Percentiles rank a stretch among this genome's conserved stretches.
Evolutionary conservation across 2,113 vertebrate genomes (phyloP).

Genomic region (Sylvia atricapilla): DNA sequence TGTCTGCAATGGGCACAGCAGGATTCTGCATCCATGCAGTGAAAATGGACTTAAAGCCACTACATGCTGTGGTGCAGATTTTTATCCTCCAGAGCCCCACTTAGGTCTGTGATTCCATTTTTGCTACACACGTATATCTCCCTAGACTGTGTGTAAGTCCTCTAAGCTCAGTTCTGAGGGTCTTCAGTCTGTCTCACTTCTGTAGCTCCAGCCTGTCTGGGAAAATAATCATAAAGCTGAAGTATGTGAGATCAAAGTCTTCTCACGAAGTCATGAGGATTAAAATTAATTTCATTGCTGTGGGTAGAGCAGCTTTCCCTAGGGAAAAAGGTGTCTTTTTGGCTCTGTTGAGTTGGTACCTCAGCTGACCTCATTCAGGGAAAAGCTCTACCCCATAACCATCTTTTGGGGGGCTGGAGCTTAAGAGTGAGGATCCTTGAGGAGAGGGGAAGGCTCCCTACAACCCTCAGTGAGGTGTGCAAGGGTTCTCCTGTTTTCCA

Average conservation of each 20-base stretch:
- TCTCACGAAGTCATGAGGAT: neutral
- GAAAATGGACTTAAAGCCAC: conserved; percentile 7
- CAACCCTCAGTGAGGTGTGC: neutral
- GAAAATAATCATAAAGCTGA: neutral
- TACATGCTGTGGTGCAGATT: neutral
- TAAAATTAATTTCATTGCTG: neutral
- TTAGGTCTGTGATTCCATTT: neutral
- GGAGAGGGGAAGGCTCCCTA: neutral
- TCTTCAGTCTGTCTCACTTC: neutral
- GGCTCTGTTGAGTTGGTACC: neutral
- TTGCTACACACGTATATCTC: neutral
- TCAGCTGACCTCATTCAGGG: neutral
- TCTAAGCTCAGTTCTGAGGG: neutral
- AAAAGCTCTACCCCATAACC: neutral
- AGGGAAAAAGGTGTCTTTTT: neutral
- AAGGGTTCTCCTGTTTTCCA: neutral
- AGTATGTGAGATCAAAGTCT: neutral
- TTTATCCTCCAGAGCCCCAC: neutral
- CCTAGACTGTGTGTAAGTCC: neutral
- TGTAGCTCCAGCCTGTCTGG: neutral
- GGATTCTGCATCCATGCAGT: neutral
- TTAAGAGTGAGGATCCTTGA: neutral
- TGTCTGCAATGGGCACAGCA: conserved; percentile 12
- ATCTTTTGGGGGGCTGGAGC: rapidly evolving
- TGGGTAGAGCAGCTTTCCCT: neutral